Evolutionary conservation across 2,113 vertebrate genomes (phyloP).

Genomic region (Hyaena hyaena): DNA sequence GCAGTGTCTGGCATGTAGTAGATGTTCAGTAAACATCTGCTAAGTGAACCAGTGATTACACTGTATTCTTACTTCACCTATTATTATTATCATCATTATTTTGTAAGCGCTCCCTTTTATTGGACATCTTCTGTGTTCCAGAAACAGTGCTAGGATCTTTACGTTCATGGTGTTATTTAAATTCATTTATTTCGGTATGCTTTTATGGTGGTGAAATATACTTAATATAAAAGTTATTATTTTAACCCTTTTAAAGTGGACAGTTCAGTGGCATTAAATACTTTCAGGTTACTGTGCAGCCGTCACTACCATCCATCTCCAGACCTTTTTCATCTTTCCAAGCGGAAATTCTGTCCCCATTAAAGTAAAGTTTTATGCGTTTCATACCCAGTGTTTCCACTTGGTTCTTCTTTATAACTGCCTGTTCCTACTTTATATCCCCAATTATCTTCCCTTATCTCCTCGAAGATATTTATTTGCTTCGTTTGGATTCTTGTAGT

Average conservation of each 20-base stretch:
- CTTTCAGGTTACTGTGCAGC: fast-evolving
- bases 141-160: neutral
- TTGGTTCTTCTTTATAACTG: neutral
- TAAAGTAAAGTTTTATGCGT: neutral
- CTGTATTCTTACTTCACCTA: neutral
- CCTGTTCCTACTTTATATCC: neutral
- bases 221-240: neutral
- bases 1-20: neutral
- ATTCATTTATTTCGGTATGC: neutral
- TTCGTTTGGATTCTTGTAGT: neutral
- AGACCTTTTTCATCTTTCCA: neutral
- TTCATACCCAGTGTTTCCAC: neutral
- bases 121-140: neutral
- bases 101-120: neutral
- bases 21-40: neutral
- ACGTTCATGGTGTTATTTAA: neutral
- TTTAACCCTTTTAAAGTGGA: neutral
- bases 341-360: neutral
- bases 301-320: neutral
- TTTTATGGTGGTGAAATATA: neutral
- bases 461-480: neutral
- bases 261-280: neutral
- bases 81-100: neutral
- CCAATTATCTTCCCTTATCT: neutral
- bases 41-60: neutral